Base-by-base conservation (phyloP, 2,113 vertebrate genomes). In the Elgaria multicarinata region DNA sequence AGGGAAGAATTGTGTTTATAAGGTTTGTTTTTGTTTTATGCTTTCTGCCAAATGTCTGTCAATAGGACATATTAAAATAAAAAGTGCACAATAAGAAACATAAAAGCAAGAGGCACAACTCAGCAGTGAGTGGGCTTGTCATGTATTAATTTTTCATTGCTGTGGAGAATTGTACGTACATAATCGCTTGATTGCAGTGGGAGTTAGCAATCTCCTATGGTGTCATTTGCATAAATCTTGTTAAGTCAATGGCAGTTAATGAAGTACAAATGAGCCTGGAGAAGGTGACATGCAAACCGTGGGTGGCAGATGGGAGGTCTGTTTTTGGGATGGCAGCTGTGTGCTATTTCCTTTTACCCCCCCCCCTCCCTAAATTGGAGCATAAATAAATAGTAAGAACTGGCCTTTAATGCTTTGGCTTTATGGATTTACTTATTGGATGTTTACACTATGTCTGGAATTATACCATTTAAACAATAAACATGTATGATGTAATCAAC, bases 221-320 rank as follows among this genome's bases (percentile, higher is more conserved):
- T 97, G 96, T 97, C 97, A 98, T 98, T 98, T 98, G 97, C 97
- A 98, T 98, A 98, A 98, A 98, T 98, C 98, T 98, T 98, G 97
- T 98, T 98, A 97, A 98, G 97, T 98, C 98, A 97, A 97, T 98
- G 97, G 97, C 97, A 97, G 98, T 98, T 98, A 98, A 98, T 98
- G 98, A 98, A 97, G 98, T 98, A 98, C 97, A 98, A 98, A 98
- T 98, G 98, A 98, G 98, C 96, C 97, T 95, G 96, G 97, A 97
- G 97, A 98, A 98, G 97, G 98, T 98, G 97, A 98, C 98, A 97
- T 98, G 97, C 97, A 97, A 96, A 97, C 97, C 95, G 95, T 95
- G 97, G 97, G 96, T 98, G 98, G 98, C 98, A 98, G 98, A 98
- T 98, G 98, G 98, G 97, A 98, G 97, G 98, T 97, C 97, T 98